Conservation (phyloP, 2,113 vertebrate genomes). For the Urocynchramus pylzowi region DNA sequence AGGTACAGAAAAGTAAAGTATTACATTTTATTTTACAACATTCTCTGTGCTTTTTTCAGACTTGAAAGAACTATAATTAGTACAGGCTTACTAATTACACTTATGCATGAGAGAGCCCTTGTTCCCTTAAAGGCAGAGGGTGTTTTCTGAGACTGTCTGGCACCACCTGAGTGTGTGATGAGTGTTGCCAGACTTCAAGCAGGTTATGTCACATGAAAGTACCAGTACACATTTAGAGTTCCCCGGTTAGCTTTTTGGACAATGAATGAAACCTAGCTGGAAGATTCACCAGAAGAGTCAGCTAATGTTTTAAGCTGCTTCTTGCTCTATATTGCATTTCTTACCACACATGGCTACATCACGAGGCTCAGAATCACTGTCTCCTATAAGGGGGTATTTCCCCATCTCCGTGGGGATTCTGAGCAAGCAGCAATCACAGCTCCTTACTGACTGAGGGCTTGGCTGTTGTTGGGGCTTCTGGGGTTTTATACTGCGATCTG, state of each 20-base stretch:
- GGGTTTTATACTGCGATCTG: background rate
- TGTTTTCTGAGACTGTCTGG: background rate
- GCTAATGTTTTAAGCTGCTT: background rate
- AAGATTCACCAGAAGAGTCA: background rate
- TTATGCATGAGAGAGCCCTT: background rate
- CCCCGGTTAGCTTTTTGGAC: background rate
- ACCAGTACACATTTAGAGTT: background rate
- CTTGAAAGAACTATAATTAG: background rate
- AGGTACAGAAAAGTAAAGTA: conserved; percentile 49
- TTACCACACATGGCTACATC: background rate
- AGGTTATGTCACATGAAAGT: background rate
- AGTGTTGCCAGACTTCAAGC: background rate
- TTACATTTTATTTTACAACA: conserved; percentile 36
- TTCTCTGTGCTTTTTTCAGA: conserved; percentile 40
- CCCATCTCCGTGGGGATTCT: background rate
- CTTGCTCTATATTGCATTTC: background rate
- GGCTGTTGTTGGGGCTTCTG: background rate
- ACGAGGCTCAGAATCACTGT: background rate
- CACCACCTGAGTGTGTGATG: background rate
- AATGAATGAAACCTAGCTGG: background rate
- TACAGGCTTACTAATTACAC: background rate
- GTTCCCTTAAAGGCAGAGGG: background rate
- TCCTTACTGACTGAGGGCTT: background rate
- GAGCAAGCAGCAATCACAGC: background rate
- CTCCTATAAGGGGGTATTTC: background rate